Conservation (phyloP, 2,797 vertebrate species). For the Muscicapa striata region DNA sequence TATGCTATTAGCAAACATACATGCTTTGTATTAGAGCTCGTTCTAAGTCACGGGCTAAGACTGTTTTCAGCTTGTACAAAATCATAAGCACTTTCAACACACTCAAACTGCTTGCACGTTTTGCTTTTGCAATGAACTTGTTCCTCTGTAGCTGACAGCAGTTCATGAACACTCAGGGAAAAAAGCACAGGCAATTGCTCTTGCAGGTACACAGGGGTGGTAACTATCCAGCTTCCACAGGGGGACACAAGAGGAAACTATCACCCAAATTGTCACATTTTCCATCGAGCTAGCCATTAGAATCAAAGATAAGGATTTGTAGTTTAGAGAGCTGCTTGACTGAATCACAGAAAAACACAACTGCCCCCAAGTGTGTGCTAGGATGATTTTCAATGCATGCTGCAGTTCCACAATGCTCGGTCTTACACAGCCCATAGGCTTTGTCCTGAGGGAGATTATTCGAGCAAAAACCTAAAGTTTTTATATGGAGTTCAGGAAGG, state of each 20-base stretch:
- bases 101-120: not conserved
- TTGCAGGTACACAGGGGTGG: not conserved
- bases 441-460: constrained; percentile 1
- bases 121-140: not conserved
- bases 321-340: constrained; percentile 39
- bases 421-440: not conserved
- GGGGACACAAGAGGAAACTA: not conserved
- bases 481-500: not conserved
- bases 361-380: constrained; percentile 65
- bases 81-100: not conserved
- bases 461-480: not conserved
- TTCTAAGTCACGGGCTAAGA: not conserved
- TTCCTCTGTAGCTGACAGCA: not conserved
- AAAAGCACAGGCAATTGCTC: not conserved
- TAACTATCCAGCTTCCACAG: not conserved
- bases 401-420: not conserved
- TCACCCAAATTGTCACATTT: not conserved
- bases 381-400: constrained; percentile 30
- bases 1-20: not conserved
- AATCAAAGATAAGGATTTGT: constrained; percentile 23
- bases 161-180: not conserved
- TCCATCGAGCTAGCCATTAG: constrained; percentile 2
- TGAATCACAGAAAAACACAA: constrained; percentile 54
- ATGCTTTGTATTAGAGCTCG: not conserved
- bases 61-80: not conserved